Evolutionary conservation across 1,140 invertebrate genomes (phyloP), one percentile per base, ranked within the genome.

Genomic region (Rhagoletis zephyria): DNA sequence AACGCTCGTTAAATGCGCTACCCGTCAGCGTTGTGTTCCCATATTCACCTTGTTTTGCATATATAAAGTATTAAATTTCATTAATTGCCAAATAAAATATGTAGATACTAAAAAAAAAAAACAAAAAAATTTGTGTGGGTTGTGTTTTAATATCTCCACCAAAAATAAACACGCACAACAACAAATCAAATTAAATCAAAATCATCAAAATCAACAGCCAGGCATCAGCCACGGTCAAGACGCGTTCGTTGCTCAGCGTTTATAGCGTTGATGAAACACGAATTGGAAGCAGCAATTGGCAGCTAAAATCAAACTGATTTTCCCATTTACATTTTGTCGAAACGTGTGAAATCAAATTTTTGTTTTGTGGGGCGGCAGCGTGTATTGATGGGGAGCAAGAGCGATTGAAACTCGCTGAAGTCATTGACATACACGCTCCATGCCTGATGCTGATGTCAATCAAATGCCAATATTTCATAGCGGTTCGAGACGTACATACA

Each of bases 11-110:
- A 81, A 74, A 81, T 56, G 14, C 48, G 74, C 74, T 81, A 81
- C 74, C 74, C 74, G 74, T 81, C 74, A 81, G 74, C 48, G 19
- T 4, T 48, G 48, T 56, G 9, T 30, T n/a, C n/a, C 45, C 74
- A 81, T 56, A 70, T 70, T 12, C 42, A 81, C 48, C 45, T 81
- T 67, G 42, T n/a, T 81, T 81, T 81, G 42, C 48, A 81, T 81
- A 81, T 19, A 81, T 56, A 81, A 81, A 56, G 74, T 81, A 81
- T 81, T 81, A 81, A 81, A 81, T 81, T 81, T 81, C 74, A 81
- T 81, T 81, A 81, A 81, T 81, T 81, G 74, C 74, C 74, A 81
- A 48, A 81, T 81, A 81, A 81, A 51, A 81, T 42, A 48, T 30
- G n/a, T n/a, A n/a, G n/a, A n/a, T n/a, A n/a, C n/a, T n/a, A n/a